Conservation (phyloP, 2,113 vertebrate species). For the Otus sunia region DNA sequence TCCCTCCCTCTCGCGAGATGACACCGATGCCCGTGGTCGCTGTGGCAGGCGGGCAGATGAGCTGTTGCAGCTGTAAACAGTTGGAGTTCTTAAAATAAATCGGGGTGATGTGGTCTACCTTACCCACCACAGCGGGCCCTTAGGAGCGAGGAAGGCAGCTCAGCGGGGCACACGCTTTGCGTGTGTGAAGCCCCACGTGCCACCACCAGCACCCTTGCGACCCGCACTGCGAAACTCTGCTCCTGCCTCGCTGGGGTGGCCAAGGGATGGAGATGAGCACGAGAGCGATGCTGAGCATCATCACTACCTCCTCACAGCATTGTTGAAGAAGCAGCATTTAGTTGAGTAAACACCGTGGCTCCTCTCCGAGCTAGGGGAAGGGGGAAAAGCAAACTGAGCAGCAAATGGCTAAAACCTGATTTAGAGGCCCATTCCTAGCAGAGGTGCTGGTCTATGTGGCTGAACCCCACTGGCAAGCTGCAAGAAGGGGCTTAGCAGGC, state of each 20-base stretch:
- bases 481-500: background rate
- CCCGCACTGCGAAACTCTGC: fast-evolving
- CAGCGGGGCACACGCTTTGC: background rate
- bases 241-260: fast-evolving
- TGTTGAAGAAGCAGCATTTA: background rate
- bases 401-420: too few relatives aligned
- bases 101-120: background rate
- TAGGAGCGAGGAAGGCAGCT: background rate
- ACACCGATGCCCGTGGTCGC: fast-evolving
- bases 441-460: background rate
- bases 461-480: background rate
- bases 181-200: background rate
- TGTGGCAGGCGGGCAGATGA: background rate
- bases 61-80: background rate
- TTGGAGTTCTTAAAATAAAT: background rate
- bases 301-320: fast-evolving
- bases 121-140: background rate
- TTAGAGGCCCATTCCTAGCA: background rate
- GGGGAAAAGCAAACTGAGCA: background rate
- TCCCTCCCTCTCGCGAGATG: background rate
- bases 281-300: background rate
- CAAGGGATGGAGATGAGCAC: background rate
- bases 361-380: background rate
- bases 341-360: fast-evolving
- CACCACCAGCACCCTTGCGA: background rate